Evolutionary conservation across 2,797 vertebrate species (phyloP).

Genomic region (Catamblyrhynchus diadema): DNA sequence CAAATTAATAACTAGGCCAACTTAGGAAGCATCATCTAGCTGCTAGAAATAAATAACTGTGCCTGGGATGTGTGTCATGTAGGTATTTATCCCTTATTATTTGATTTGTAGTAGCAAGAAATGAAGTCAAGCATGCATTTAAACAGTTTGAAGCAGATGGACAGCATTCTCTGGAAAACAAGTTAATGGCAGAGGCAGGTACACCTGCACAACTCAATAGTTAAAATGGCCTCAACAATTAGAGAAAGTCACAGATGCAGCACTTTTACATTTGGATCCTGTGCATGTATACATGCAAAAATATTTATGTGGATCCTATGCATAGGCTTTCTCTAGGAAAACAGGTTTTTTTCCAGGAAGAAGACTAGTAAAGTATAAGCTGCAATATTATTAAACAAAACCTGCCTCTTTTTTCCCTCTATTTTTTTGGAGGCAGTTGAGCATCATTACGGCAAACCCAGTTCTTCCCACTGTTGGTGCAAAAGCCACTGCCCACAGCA

Average conservation of each 20-base stretch:
- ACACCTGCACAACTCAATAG: not conserved
- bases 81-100: not conserved
- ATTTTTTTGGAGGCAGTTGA: not conserved
- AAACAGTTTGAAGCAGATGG: constrained; percentile 1
- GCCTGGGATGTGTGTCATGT: not conserved
- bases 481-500: not conserved
- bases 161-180: not conserved
- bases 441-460: not conserved
- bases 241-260: not conserved
- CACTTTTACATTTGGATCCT: not conserved
- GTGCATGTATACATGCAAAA: not conserved
- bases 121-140: not conserved
- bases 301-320: not conserved
- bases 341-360: not conserved
- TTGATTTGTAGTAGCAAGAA: not conserved
- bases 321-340: not conserved
- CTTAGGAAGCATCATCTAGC: not conserved
- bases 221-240: not conserved
- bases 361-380: not conserved
- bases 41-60: not conserved
- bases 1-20: not conserved
- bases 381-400: not conserved
- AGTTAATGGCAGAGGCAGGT: not conserved
- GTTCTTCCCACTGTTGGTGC: not conserved
- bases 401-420: rapidly evolving